Evolutionary conservation across 92 coral and sea anemone species (phyloP), one percentile per base, ranked within the genome.

Genomic region (Umimayanthus chanpuru): DNA sequence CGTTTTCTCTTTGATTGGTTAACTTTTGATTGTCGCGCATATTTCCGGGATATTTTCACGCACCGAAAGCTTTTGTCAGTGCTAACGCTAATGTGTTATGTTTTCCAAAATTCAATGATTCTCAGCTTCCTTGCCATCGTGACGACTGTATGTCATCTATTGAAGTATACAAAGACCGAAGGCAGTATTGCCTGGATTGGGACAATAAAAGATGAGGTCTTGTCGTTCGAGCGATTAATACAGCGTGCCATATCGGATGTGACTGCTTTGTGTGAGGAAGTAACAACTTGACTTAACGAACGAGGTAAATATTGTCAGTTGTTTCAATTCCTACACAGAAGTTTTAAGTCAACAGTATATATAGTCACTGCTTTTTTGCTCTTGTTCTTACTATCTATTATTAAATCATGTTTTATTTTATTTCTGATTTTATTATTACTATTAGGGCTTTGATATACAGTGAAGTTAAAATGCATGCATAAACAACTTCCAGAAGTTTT

Each of bases 181-280:
- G 79, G 14, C 50, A 74, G 50, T 50, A 74, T 74, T 74, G 47
- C 78, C 78, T 74, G 78, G 78, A 74, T 36, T 74, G 78, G 78
- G 78, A 32, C 78, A 74, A 38, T 74, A 38, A 38, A 74, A 74
- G 78, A 74, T 5, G 78, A 38, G 26, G 50, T 9, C 78, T 74
- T 74, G 26, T 74, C 78, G 40, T 44, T n/a, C n/a, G n/a, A n/a
- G n/a, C n/a, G 77, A 72, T n/a, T n/a, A n/a, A n/a, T n/a, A n/a
- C n/a, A n/a, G n/a, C n/a, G n/a, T n/a, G n/a, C n/a, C n/a, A n/a
- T n/a, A n/a, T n/a, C n/a, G n/a, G n/a, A n/a, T n/a, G n/a, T n/a
- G n/a, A n/a, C n/a, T n/a, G 76, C 76, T 72, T 72, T 72, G 76
- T 72, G 76, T 72, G 10, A 72, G 76, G 76, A 72, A 30, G n/a